Base-by-base conservation (phyloP, 2,797 vertebrate genomes). In the Urocyon cinereoargenteus region DNA sequence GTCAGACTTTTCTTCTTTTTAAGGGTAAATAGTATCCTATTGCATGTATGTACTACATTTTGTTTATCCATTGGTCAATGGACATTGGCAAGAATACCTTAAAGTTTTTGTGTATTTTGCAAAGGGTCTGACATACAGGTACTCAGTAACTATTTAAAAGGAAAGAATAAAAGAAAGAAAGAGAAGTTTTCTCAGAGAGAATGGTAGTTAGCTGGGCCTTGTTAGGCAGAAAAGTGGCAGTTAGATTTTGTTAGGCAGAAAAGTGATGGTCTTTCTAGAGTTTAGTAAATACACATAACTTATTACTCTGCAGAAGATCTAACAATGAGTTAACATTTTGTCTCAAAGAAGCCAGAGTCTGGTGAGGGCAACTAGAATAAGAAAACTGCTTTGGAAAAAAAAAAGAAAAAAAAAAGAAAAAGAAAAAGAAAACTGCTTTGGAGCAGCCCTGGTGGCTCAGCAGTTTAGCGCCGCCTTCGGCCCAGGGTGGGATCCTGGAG, bases 1-100 rank as follows among this genome's bases (percentile, higher is more conserved):
- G 40, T 90, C 59, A 16, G 31, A 87, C 59, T 70, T 87, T 36
- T 62, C 40, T 49, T 72, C 79, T 36, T 81, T 72, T 88, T 87
- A 88, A 72, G 64, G 75, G 45, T 92, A 70, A 84, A 85, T 75
- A 62, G 62, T 92, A 62, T 84, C 75, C 53, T 84, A 1, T 85
- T 90, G 3, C 45, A 81, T 86, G 8, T 86, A n/a, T 95, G 51
- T 68, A 64, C 10, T 61, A 61, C 51, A 59, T 70, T 95, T 94
- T 88, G 24, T 61, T 66, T 75, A 26, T 78, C 75, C 75, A n/a
- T 88, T 40, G 53, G 26, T 83, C 86, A 53, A 4, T 82, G 53
- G 91, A 87, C 55, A 61, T 70, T 83, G 34, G 45, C 57, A 90
- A 94, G 94, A 93, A 86, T 93, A 59, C 79, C 94, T 66, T 81